Percentiles rank a stretch among this genome's conserved stretches.
Conservation (phyloP, 2,797 vertebrate genomes). For the Betta splendens region DNA sequence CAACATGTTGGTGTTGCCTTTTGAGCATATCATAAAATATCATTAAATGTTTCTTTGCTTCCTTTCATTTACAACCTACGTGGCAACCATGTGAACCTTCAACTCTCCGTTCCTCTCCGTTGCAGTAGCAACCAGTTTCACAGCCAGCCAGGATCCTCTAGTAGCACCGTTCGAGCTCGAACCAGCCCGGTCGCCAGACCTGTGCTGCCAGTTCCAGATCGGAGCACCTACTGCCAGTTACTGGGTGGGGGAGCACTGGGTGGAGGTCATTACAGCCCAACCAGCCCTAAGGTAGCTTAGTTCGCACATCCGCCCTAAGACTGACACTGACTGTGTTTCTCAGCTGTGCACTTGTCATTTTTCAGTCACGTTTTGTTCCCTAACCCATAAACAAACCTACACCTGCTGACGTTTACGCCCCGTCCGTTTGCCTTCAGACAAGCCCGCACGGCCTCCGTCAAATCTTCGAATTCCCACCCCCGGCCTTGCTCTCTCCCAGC, state of each 20-base stretch:
- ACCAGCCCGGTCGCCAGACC: conserved; percentile 69
- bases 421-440: conserved; percentile 38
- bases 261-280: conserved; percentile 81
- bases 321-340: neutral
- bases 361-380: too few relatives aligned
- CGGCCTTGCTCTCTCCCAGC: conserved; percentile 56
- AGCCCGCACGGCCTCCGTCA: conserved; percentile 61
- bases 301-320: neutral
- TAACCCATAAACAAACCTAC: too few relatives aligned
- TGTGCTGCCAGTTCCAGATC: conserved; percentile 77
- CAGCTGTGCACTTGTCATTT: too few relatives aligned
- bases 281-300: conserved; percentile 69
- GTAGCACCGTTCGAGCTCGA: conserved; percentile 67
- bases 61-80: neutral
- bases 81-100: too few relatives aligned
- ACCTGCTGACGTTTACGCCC: conserved; percentile 1
- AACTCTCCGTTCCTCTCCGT: neutral
- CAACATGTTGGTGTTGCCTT: neutral
- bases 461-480: conserved; percentile 64
- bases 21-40: neutral
- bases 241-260: conserved; percentile 55
- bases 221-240: conserved; percentile 73
- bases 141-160: conserved; percentile 62
- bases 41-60: neutral
- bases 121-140: conserved; percentile 74